Percentiles rank a stretch among this genome's conserved stretches.
Conservation (phyloP, 1,140 invertebrate genomes). For the Penaeus chinensis region DNA sequence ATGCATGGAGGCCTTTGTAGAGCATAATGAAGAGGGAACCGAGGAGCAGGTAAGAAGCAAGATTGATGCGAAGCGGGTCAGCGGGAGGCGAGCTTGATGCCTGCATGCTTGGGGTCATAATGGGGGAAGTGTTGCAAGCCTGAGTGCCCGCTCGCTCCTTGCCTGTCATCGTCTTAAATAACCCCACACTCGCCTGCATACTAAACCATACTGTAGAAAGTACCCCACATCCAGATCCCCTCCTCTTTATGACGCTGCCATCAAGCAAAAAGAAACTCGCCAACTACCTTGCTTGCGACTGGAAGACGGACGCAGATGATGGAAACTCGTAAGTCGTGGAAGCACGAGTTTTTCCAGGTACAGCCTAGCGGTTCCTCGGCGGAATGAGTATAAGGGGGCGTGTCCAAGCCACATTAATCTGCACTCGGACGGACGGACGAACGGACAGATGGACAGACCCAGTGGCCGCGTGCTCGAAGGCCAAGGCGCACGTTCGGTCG, state of each 20-base stretch:
- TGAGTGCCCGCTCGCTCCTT: slow-evolving; percentile 5
- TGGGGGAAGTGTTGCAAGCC: slow-evolving; percentile 33
- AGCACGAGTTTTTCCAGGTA: too few species aligned
- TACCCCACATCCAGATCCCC: background rate
- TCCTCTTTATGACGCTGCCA: background rate
- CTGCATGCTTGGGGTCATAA: slow-evolving; percentile 25
- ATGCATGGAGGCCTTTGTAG: slow-evolving; percentile 16
- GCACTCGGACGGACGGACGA: background rate
- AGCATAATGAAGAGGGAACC: slow-evolving; percentile 7
- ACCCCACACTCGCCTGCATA: slow-evolving; percentile 32
- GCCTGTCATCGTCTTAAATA: slow-evolving; percentile 43
- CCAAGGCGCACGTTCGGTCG: too few species aligned
- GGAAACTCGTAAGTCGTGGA: too few species aligned
- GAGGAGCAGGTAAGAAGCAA: slow-evolving; percentile 17
- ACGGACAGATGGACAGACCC: background rate
- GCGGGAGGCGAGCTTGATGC: slow-evolving; percentile 7
- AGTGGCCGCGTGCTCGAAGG: slow-evolving; percentile 1
- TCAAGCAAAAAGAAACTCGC: too few species aligned
- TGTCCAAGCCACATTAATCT: slow-evolving; percentile 26
- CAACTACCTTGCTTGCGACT: too few species aligned
- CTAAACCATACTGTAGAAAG: slow-evolving; percentile 15
- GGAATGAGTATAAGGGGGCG: background rate
- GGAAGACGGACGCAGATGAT: too few species aligned
- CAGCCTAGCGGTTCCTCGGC: too few species aligned
- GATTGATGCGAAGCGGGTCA: slow-evolving; percentile 31